Conservation (phyloP, 2,888 invertebrate genomes). For the Mongoloraphidia duomilia region DNA sequence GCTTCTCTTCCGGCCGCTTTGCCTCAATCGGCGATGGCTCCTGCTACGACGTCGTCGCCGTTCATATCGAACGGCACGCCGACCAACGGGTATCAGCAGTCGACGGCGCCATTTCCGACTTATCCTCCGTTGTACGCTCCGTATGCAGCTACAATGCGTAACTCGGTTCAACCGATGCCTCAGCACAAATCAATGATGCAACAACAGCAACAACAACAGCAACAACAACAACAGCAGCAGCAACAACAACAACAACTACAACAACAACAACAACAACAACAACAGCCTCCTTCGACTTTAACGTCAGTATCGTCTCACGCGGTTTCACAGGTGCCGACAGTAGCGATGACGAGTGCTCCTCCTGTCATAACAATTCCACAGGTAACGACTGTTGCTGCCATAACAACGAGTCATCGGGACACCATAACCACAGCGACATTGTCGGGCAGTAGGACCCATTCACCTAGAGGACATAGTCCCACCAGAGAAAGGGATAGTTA, state of each 20-base stretch:
- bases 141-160: conserved; percentile 38
- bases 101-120: conserved; percentile 25
- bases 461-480: conserved; percentile 65
- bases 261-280: too few relatives aligned
- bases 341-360: conserved; percentile 26
- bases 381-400: conserved; percentile 25
- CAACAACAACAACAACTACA: conserved; percentile 8
- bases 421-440: conserved; percentile 29
- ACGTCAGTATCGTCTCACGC: conserved; percentile 34
- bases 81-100: conserved; percentile 29
- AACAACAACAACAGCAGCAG: conserved; percentile 13
- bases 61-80: conserved; percentile 37
- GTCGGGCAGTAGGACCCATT: conserved; percentile 43
- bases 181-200: conserved; percentile 13
- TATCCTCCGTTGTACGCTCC: conserved; percentile 65
- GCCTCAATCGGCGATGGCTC: conserved; percentile 39
- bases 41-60: conserved; percentile 33
- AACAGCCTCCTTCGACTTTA: conserved; percentile 26
- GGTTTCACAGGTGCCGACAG: conserved; percentile 37
- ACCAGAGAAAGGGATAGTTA: conserved; percentile 72
- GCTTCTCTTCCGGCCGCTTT: conserved; percentile 26
- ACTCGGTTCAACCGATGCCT: background rate
- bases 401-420: conserved; percentile 33
- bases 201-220: conserved; percentile 20
- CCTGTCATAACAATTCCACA: conserved; percentile 27